Evolutionary conservation across 2,797 vertebrate genomes (phyloP).

Genomic region (Philypnodon macrostomus): DNA sequence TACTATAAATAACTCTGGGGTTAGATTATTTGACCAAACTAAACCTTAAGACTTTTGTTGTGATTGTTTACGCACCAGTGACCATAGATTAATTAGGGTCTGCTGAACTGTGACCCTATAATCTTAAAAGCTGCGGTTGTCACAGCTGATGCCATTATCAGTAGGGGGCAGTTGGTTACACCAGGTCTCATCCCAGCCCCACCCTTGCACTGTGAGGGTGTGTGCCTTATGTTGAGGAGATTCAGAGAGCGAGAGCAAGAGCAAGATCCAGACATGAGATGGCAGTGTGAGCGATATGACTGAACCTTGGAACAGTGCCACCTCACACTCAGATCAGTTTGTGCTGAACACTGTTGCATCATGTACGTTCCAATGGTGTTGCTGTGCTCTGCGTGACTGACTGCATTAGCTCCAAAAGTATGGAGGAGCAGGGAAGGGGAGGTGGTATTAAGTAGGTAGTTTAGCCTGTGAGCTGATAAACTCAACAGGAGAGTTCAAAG

Average conservation of each 20-base stretch:
- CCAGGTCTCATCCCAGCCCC: slow-evolving; percentile 9
- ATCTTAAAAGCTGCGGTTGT: slow-evolving; percentile 4
- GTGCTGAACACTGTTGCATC: slow-evolving; percentile 73
- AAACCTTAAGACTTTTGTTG: neutral
- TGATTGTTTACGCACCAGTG: neutral
- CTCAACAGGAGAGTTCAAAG: slow-evolving; percentile 53
- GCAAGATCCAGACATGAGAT: slow-evolving; percentile 26
- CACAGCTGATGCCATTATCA: slow-evolving; percentile 42
- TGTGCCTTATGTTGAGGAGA: slow-evolving; percentile 15
- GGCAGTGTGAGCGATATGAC: slow-evolving; percentile 31
- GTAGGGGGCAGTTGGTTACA: slow-evolving; percentile 53
- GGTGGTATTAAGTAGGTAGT: slow-evolving; percentile 35
- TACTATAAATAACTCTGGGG: neutral
- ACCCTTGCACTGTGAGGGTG: slow-evolving; percentile 24
- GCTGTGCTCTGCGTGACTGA: slow-evolving; percentile 59
- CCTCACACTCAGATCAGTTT: slow-evolving; percentile 71
- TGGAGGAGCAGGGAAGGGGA: slow-evolving; percentile 26
- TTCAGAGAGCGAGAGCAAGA: slow-evolving; percentile 24
- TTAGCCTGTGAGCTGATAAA: slow-evolving; percentile 56
- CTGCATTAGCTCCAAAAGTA: slow-evolving; percentile 44
- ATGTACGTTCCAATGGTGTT: slow-evolving; percentile 53
- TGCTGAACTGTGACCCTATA: slow-evolving; percentile 22
- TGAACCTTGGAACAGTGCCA: slow-evolving; percentile 68
- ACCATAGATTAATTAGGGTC: slow-evolving; percentile 11
- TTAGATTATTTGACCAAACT: neutral